Evolutionary conservation across 2,113 vertebrate genomes (phyloP), one percentile per base, ranked within the genome.

Genomic region (Ageneiosus marmoratus): DNA sequence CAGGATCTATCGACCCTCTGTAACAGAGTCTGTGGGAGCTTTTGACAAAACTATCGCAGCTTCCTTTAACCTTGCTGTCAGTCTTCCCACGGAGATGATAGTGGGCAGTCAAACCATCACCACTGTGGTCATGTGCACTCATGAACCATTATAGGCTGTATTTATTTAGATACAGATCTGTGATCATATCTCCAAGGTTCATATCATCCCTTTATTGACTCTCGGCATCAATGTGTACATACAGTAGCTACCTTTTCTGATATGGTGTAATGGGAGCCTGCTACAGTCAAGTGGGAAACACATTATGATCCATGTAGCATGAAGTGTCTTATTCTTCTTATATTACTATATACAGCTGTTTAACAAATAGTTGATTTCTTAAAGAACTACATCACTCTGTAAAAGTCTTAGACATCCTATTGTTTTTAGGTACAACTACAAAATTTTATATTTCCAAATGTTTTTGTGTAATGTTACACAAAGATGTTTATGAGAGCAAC

Each of bases 1-100:
- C 69, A 46, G 41, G 81, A 83, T 82, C 81, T 80, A 85, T 86
- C 62, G 70, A 83, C 85, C 70, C 50, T 76, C 75, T 22, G 70
- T 69, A 62, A 80, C 76, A 4, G 27, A 79, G 86, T 51, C 86
- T 32, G 69, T 73, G 58, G 55, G 80, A 78, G 83, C 81, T 82
- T 67, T 79, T 83, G 86, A 80, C 78, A 82, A 73, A 67, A 79
- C 78, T 72, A 86, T 80, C 48, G 41, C 70, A 37, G 50, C 83
- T 80, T 83, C 77, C 72, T 74, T 80, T 80, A 69, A 60, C 63
- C 77, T 76, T 63, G 56, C 78, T 75, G 29, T 56, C 51, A 29
- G 24, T 77, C 73, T 83, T 81, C 80, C 48, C 72, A 77, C 55
- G 27, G 53, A 34, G 44, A 48, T 51, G 55, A 48, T 34, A 44